Conservation (phyloP, 2,888 invertebrate species). For the Polia nebulosa region DNA sequence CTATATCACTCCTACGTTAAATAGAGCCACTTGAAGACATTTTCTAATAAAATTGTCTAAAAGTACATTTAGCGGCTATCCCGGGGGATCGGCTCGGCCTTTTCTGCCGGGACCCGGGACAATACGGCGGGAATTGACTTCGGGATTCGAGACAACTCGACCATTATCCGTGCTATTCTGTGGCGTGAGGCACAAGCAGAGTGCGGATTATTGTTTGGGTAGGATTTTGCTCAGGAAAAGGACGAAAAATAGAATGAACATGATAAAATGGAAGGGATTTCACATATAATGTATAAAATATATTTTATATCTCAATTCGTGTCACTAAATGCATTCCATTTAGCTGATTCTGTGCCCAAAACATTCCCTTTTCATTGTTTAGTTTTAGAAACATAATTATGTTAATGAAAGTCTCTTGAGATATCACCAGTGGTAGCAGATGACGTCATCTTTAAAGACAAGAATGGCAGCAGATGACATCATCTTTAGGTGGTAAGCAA, state of each 20-base stretch:
- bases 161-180: conserved; percentile 74
- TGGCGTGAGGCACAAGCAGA: conserved; percentile 53
- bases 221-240: not conserved
- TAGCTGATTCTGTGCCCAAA: too few relatives aligned
- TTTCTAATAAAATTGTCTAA: conserved; percentile 73
- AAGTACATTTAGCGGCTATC: conserved; percentile 72
- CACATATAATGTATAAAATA: too few relatives aligned
- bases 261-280: too few relatives aligned
- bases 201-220: not conserved
- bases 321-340: too few relatives aligned
- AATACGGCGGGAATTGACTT: conserved; percentile 86
- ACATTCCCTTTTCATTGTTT: too few relatives aligned
- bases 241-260: not conserved
- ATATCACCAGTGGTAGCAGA: too few relatives aligned
- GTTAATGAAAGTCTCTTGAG: too few relatives aligned
- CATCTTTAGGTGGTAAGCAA: too few relatives aligned
- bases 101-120: conserved; percentile 78
- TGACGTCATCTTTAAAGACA: too few relatives aligned
- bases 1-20: conserved; percentile 40
- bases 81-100: conserved; percentile 65
- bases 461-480: too few relatives aligned
- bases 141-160: conserved; percentile 86
- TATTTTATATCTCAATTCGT: too few relatives aligned
- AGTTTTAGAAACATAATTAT: too few relatives aligned
- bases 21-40: conserved; percentile 59